Conservation (phyloP, 2,797 vertebrate species). For the Delichon dasypus region DNA sequence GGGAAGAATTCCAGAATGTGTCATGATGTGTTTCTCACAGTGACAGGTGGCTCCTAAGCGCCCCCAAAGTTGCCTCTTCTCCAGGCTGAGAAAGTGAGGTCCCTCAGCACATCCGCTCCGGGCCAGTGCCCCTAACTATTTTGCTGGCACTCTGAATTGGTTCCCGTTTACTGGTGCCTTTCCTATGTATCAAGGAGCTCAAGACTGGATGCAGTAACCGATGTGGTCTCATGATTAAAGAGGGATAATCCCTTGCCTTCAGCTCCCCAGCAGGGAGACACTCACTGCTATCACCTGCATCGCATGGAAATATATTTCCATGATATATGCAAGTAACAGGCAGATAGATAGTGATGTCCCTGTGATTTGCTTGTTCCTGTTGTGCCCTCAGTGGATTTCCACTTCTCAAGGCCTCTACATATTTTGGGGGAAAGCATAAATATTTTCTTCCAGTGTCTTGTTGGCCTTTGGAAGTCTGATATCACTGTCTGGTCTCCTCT, state of each 20-base stretch:
- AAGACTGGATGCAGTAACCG: neutral
- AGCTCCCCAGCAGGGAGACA: neutral
- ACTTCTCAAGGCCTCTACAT: neutral
- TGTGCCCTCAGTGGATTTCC: neutral
- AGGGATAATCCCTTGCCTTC: neutral
- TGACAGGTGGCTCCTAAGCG: rapidly evolving
- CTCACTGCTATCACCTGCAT: neutral
- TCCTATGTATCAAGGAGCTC: neutral
- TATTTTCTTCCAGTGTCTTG: neutral
- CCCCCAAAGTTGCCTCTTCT: neutral
- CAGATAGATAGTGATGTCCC: neutral
- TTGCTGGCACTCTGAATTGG: neutral
- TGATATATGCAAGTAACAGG: neutral
- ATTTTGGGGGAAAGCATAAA: neutral
- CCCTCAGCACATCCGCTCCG: neutral
- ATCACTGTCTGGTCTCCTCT: neutral
- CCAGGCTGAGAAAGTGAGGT: neutral
- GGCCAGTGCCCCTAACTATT: neutral
- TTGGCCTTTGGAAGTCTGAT: neutral
- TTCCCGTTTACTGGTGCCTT: neutral
- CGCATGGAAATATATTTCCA: neutral
- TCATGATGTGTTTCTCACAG: neutral
- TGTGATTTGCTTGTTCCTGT: neutral
- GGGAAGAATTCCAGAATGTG: neutral
- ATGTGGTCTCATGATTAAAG: neutral